Evolutionary conservation across 1,140 invertebrate genomes (phyloP).

Genomic region (Calephelis nemesis): DNA sequence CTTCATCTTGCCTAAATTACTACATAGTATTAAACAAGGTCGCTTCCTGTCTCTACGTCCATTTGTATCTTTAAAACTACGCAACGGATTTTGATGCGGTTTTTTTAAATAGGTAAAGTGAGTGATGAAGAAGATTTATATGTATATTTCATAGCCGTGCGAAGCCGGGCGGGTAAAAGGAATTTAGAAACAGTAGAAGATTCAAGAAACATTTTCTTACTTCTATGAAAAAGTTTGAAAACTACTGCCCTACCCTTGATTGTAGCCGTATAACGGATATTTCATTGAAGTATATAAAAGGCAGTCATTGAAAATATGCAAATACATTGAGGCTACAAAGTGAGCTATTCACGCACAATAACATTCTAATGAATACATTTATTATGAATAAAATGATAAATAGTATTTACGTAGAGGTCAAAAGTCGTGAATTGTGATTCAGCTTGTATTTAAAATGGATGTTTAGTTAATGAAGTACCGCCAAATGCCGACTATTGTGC

Average conservation of each 20-base stretch:
- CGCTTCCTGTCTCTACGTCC: no score
- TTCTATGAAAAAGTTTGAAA: no score
- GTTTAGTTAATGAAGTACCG: slow-evolving; percentile 40
- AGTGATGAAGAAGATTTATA: no score
- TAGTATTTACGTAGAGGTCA: slow-evolving; percentile 16
- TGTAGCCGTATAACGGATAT: neutral
- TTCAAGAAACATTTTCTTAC: no score
- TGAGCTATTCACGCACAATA: slow-evolving; percentile 15
- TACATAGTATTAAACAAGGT: no score
- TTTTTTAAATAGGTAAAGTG: no score
- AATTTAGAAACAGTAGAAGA: no score
- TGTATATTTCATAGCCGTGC: no score
- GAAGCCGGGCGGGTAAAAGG: no score
- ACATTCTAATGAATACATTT: slow-evolving; percentile 14
- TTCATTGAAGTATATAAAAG: slow-evolving; percentile 7
- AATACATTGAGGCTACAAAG: slow-evolving; percentile 7
- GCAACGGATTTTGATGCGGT: no score
- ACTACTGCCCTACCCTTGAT: neutral
- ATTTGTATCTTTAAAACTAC: no score
- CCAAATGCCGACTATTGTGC: slow-evolving; percentile 39
- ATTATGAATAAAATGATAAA: slow-evolving; percentile 24
- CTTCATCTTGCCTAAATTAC: no score
- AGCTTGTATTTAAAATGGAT: slow-evolving; percentile 18
- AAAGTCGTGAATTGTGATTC: slow-evolving; percentile 25
- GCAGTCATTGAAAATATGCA: slow-evolving; percentile 9